These are phyloP conservation scores for Thymelicus acteon DNA, from an alignment of 2,888 invertebrate genomes.

Conservation along the genomic window DNA sequence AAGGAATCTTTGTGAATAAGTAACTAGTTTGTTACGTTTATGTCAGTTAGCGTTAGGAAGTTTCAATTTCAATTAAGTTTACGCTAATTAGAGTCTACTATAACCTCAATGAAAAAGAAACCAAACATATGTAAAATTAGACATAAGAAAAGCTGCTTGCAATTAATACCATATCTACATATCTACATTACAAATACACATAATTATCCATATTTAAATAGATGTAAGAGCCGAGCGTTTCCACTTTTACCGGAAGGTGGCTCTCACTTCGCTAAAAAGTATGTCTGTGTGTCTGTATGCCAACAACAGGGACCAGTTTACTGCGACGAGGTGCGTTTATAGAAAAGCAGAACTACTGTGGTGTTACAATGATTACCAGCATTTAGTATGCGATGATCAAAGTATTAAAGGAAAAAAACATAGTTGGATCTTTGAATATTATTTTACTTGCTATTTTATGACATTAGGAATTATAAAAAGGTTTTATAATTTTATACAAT, in stretches of 20 bases:
- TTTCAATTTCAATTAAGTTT: no score
- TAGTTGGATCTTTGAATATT: no score
- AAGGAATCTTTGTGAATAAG: no score
- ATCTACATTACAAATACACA: conserved; percentile 14
- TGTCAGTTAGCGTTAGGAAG: no score
- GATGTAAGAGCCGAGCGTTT: conserved; percentile 23
- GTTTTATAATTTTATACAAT: no score
- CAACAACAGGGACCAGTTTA: conserved; percentile 14
- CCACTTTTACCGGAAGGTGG: conserved; percentile 60
- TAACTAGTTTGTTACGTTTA: no score
- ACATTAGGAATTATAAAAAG: no score
- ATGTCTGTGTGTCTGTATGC: conserved; percentile 26
- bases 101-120: neutral
- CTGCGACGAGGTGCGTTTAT: conserved; percentile 11
- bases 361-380: no score
- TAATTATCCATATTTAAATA: conserved; percentile 25
- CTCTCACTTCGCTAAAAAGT: conserved; percentile 39
- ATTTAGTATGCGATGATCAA: no score
- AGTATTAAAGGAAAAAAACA: no score
- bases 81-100: neutral
- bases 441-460: no score
- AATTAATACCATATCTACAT: conserved; percentile 24
- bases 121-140: neutral
- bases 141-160: conserved; percentile 6
- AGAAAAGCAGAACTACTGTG: neutral